Evolutionary conservation across 2,888 invertebrate species (phyloP).

Genomic region (Drosophila stalkeri): DNA sequence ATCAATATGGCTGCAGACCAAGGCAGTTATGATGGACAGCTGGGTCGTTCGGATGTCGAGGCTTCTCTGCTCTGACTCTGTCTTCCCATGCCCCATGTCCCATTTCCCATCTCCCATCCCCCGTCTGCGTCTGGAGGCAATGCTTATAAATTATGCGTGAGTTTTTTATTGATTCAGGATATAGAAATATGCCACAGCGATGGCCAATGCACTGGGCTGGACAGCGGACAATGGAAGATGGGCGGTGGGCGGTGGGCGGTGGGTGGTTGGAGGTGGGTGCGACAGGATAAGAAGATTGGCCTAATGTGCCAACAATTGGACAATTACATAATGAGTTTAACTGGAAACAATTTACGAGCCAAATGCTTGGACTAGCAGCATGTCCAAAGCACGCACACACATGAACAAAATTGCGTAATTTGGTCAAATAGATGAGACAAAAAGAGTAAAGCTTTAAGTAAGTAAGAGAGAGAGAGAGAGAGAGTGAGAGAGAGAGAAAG

Average conservation of each 20-base stretch:
- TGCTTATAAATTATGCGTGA: constrained; percentile 70
- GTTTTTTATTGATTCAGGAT: constrained; percentile 62
- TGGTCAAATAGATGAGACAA: constrained; percentile 29
- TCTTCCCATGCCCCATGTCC: background rate
- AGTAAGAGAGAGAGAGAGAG: background rate
- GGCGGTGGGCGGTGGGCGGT: background rate
- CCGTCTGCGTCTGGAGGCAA: constrained; percentile 25
- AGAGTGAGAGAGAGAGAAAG: background rate
- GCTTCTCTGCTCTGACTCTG: background rate
- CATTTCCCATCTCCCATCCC: no score
- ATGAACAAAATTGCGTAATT: constrained; percentile 33
- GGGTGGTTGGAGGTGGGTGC: background rate
- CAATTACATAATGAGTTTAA: constrained; percentile 56
- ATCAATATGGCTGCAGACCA: constrained; percentile 43
- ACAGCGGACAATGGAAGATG: background rate
- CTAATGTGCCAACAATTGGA: constrained; percentile 23
- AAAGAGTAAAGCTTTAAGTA: background rate
- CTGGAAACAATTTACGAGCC: constrained; percentile 55
- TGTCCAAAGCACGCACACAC: constrained; percentile 5
- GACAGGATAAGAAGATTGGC: constrained; percentile 1
- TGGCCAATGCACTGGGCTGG: background rate
- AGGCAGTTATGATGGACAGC: constrained; percentile 30
- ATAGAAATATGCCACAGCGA: background rate
- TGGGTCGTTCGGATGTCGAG: background rate
- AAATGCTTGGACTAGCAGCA: constrained; percentile 22